Conservation (phyloP, 2,888 invertebrate genomes). For the Diarsia dahlii region DNA sequence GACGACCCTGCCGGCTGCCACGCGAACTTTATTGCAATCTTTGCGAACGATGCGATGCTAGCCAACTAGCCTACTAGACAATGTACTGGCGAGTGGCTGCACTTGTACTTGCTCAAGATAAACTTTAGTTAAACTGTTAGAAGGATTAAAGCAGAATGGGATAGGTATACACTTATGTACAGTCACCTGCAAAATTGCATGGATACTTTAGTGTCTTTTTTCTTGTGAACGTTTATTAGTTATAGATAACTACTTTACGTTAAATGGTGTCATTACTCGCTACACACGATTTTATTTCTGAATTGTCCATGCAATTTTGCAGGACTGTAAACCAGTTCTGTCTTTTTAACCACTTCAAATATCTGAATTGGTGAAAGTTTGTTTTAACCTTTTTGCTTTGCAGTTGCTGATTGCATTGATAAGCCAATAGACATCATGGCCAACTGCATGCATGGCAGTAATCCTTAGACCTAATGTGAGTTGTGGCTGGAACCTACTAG, state of each 20-base stretch:
- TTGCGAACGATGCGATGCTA: neutral
- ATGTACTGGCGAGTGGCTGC: neutral
- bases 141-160: neutral
- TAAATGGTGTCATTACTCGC: too few relatives aligned
- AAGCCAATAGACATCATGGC: neutral
- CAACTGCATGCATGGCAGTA: neutral
- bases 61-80: neutral
- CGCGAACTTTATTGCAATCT: constrained; percentile 15
- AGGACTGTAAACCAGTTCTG: neutral
- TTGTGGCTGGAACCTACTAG: neutral
- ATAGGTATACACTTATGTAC: neutral
- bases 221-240: too few relatives aligned
- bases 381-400: neutral
- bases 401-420: neutral
- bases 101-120: neutral
- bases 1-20: neutral
- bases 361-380: neutral
- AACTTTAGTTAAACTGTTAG: neutral
- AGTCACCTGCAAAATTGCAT: neutral
- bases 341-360: neutral
- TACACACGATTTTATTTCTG: too few relatives aligned
- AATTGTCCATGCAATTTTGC: too few relatives aligned
- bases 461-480: neutral
- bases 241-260: too few relatives aligned
- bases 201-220: too few relatives aligned